Base-by-base conservation (phyloP, 2,888 invertebrate species). In the Yponomeuta plumbellus region DNA sequence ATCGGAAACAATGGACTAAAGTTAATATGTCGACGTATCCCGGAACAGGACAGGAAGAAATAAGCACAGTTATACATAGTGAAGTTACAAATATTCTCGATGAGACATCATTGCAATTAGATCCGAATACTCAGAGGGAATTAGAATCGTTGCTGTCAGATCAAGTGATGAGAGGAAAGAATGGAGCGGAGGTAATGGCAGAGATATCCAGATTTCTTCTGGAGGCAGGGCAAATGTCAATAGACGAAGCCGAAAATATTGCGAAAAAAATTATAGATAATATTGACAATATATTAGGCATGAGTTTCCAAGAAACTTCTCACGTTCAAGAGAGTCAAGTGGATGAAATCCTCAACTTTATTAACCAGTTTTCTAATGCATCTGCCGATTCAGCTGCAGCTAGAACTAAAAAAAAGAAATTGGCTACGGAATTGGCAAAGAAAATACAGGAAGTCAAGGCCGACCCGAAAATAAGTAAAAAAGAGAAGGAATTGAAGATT, bases 361-460 rank as follows among this genome's bases (percentile, higher is more conserved):
- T 34, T 34, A 6, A 34, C 34, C 34, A 34, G 34, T 34, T 34
- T 34, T 34, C 34, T 34, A 8, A 34, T 34, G 1, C 34, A 34
- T 8, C 34, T 34, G 34, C 34, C 8, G 34, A 34, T 8, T 34
- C 34, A 34, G 34, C 34, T 8, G 34, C 4, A 6, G 34, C 8
- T 8, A 34, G 6, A 34, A 34, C 34, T 34, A 34, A 6, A 34
- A 34, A 34, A 8, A 34, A 34, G 8, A 34, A 34, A 34, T 8
- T 34, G 5, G 34, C 34, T 34, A 6, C 8, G 8, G 34, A 34
- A 34, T 62, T 77, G 23, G 69, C 66, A 13, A 56, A 70, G 26
- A 68, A 66, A 44, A 40, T 75, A 59, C 65, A 67, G 21, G 67
- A 71, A 44, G 71, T 71, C n/a, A 67, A 73, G 56, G 67, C 66